Conservation (phyloP, 1,140 invertebrate genomes). For the Camponotus floridanus region DNA sequence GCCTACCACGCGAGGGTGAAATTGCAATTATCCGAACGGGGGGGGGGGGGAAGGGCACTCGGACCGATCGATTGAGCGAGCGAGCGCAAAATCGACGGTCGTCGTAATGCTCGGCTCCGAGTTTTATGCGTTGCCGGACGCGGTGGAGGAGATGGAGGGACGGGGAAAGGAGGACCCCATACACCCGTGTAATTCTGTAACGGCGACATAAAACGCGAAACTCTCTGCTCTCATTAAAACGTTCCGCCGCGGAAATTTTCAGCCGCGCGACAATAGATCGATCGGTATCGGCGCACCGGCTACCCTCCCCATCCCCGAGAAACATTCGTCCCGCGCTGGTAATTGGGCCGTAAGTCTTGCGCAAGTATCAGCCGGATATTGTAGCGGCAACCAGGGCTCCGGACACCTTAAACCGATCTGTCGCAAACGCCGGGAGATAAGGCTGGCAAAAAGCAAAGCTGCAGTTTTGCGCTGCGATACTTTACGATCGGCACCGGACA, state of each 20-base stretch:
- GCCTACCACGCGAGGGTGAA: constrained; percentile 53
- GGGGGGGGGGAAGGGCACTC: not conserved
- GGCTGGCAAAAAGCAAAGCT: constrained; percentile 37
- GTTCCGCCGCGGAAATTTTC: constrained; percentile 34
- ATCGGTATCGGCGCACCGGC: constrained; percentile 37
- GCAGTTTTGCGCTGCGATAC: constrained; percentile 47
- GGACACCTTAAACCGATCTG: constrained; percentile 51
- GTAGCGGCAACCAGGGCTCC: constrained; percentile 3
- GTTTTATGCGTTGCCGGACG: constrained; percentile 2
- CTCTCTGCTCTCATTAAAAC: constrained; percentile 52
- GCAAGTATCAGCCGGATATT: constrained; percentile 52
- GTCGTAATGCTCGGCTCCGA: not conserved
- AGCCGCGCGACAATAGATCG: constrained; percentile 40
- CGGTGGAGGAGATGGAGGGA: too few relatives aligned
- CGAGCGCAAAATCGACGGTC: constrained; percentile 39
- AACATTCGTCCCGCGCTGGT: constrained; percentile 8
- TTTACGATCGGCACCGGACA: constrained; percentile 7
- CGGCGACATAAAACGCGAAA: constrained; percentile 50
- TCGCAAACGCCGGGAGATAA: constrained; percentile 57
- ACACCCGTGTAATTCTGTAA: constrained; percentile 41
- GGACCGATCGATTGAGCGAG: constrained; percentile 19
- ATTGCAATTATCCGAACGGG: constrained; percentile 55
- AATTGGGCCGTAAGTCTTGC: constrained; percentile 52
- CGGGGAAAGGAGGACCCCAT: not conserved
- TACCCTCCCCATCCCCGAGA: constrained; percentile 22